A percentile compares a stretch with the other conserved stretches of the same genome.
These are phyloP conservation scores for Sphecodes monilicornis DNA, from an alignment of 2,888 invertebrate species.

Conservation along the genomic window DNA sequence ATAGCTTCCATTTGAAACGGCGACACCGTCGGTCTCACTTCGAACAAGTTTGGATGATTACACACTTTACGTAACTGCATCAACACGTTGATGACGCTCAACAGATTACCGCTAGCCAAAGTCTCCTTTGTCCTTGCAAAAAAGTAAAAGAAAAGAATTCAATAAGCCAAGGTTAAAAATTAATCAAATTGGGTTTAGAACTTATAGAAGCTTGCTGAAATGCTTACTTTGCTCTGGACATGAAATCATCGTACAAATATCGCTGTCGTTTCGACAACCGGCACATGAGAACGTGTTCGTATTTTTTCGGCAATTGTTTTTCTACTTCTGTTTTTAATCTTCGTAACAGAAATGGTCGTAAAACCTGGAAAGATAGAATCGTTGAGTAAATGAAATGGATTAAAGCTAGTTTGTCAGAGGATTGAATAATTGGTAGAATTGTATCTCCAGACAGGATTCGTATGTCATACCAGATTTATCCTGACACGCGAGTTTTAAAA, in stretches of 20 bases:
- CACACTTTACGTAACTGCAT: constrained; percentile 99
- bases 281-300: constrained; percentile 97
- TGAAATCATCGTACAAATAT: constrained; percentile 99
- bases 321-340: constrained; percentile 98
- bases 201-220: constrained; percentile 7
- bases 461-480: constrained; percentile 74
- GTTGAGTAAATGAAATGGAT: constrained; percentile 18
- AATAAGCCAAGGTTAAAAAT: constrained; percentile 24
- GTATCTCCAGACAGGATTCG: constrained; percentile 83
- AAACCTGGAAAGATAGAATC: constrained; percentile 86
- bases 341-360: constrained; percentile 96
- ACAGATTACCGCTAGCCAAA: constrained; percentile 95
- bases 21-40: constrained; percentile 96
- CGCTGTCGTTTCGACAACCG: constrained; percentile 97
- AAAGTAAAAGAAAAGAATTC: background rate
- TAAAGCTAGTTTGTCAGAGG: background rate
- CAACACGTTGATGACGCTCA: constrained; percentile 97
- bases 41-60: constrained; percentile 99
- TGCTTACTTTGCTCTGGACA: constrained; percentile 96
- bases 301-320: constrained; percentile 98
- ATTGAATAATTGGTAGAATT: constrained; percentile 49
- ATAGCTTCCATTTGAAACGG: constrained; percentile 96
- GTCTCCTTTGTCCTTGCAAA: constrained; percentile 94
- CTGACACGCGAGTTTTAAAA: constrained; percentile 82
- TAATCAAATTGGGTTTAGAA: background rate